Evolutionary conservation across 2,113 vertebrate species (phyloP).

Genomic region (Cololabis saira): DNA sequence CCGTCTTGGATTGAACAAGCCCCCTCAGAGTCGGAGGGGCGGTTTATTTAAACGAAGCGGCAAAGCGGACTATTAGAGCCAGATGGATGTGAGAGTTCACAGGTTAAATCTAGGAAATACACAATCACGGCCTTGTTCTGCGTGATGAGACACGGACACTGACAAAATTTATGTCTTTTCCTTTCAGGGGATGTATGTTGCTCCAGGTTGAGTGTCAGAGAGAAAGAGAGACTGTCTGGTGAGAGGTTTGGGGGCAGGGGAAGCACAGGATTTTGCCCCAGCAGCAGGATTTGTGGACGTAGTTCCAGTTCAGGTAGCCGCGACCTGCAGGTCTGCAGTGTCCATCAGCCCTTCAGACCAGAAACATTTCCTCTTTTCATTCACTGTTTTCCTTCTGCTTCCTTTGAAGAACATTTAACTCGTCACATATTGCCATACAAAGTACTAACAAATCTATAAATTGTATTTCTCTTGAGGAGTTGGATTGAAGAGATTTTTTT

Average conservation of each 20-base stretch:
- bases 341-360: neutral
- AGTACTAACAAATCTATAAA: no score
- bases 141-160: slow-evolving; percentile 51
- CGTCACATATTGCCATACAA: neutral
- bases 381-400: neutral
- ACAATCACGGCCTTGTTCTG: slow-evolving; percentile 66
- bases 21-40: slow-evolving; percentile 5
- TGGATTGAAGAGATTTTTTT: no score
- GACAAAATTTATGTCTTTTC: slow-evolving; percentile 52
- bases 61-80: slow-evolving; percentile 51
- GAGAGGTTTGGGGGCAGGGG: neutral
- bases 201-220: slow-evolving; percentile 22
- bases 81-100: slow-evolving; percentile 54
- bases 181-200: slow-evolving; percentile 33
- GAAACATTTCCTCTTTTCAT: slow-evolving; percentile 10
- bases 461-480: no score
- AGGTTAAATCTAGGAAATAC: slow-evolving; percentile 73
- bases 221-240: slow-evolving; percentile 6
- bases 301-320: slow-evolving; percentile 50
- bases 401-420: neutral
- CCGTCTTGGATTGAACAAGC: slow-evolving; percentile 9
- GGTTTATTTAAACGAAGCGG: slow-evolving; percentile 44
- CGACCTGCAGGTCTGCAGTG: slow-evolving; percentile 31
- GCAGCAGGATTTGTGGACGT: slow-evolving; percentile 38
- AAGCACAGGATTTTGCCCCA: slow-evolving; percentile 30